These are phyloP conservation scores for Autographa pulchrina DNA, from an alignment of 2,888 invertebrate genomes.

Conservation along the genomic window DNA sequence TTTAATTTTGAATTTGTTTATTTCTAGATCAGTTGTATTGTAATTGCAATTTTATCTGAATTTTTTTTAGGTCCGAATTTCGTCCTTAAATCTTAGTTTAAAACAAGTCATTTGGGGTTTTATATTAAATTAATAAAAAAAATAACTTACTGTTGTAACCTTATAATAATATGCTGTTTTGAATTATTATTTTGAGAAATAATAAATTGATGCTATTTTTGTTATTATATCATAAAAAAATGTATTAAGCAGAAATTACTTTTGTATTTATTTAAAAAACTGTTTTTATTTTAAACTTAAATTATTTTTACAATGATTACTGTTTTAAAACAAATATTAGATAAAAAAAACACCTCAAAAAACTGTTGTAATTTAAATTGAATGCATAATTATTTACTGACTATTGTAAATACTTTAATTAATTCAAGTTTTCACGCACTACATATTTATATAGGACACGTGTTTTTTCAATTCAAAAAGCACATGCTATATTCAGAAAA, in stretches of 20 bases:
- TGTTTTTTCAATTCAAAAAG: neutral
- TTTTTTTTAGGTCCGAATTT: neutral
- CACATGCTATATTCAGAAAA: neutral
- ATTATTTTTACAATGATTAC: neutral
- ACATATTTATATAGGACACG: neutral
- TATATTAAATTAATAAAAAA: no score
- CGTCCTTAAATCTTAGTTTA: neutral
- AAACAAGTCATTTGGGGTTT: no score
- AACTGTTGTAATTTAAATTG: neutral
- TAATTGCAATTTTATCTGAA: constrained; percentile 8
- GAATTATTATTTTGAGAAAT: neutral
- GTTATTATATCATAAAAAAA: no score
- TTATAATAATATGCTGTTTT: no score
- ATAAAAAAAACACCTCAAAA: neutral
- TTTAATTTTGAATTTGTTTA: constrained; percentile 14
- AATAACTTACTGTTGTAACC: no score
- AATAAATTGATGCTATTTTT: no score
- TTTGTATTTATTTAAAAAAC: no score
- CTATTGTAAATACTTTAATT: neutral
- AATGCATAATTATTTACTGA: neutral
- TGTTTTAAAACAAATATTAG: neutral
- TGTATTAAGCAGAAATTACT: no score
- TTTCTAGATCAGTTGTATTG: constrained; percentile 13
- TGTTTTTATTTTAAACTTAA: neutral
- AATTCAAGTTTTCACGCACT: neutral